A percentile compares a stretch with the other conserved stretches of the same genome.
Evolutionary conservation across 2,888 invertebrate species (phyloP).

Genomic region (Ecliptopera silaceata): DNA sequence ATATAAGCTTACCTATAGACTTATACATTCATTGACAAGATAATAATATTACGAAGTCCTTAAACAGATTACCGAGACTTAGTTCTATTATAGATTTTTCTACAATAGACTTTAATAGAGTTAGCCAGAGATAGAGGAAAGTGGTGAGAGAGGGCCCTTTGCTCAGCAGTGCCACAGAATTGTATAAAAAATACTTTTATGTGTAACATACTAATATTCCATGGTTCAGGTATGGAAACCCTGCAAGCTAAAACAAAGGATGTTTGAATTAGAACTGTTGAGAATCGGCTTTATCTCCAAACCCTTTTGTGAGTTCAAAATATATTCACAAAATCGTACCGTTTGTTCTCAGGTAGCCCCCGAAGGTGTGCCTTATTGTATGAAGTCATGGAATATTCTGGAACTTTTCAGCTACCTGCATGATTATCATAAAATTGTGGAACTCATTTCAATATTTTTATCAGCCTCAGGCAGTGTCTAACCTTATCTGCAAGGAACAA

Average conservation of each 20-base stretch:
- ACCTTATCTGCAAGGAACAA: slow-evolving; percentile 1
- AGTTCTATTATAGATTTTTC: no score
- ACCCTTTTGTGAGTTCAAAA: slow-evolving; percentile 11
- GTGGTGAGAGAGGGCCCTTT: no score
- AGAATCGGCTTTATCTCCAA: slow-evolving; percentile 2
- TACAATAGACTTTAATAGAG: no score
- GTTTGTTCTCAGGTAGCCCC: slow-evolving; percentile 28
- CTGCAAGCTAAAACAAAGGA: neutral
- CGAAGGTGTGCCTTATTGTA: slow-evolving; percentile 5
- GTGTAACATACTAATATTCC: no score
- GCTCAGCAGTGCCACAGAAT: no score
- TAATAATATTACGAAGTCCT: no score
- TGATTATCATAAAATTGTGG: slow-evolving; percentile 23
- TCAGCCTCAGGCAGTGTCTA: slow-evolving; percentile 20
- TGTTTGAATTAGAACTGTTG: neutral
- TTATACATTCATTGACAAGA: no score
- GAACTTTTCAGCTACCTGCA: slow-evolving; percentile 27
- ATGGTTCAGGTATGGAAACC: no score
- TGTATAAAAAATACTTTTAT: no score
- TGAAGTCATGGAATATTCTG: slow-evolving; percentile 18
- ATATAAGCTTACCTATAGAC: no score
- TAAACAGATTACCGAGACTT: no score
- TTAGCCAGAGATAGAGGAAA: no score
- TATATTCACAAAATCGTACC: slow-evolving; percentile 16
- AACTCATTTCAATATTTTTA: slow-evolving; percentile 25